Evolutionary conservation across 1,140 invertebrate genomes (phyloP), one percentile per base, ranked within the genome.

Genomic region (Copidosoma floridanum): DNA sequence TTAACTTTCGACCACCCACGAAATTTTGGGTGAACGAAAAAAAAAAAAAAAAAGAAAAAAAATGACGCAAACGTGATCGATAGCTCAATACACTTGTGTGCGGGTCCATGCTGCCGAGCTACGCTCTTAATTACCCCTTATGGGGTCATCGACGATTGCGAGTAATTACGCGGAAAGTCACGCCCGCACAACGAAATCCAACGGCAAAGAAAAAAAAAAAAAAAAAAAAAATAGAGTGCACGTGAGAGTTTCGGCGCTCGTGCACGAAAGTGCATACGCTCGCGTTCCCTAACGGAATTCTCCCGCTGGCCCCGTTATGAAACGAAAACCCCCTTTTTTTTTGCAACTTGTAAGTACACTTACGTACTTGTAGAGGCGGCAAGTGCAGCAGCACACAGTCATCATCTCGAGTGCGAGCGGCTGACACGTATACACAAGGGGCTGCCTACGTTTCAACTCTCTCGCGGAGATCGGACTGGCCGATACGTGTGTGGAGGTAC

Each of bases 321-420:
- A 10, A 23, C 44, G 44, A 46, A 46, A 46, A 46, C 10, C 44
- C 44, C n/a, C n/a, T n/a, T n/a, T n/a, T 46, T 46, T 46, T 46
- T 46, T 24, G 44, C 44, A 11, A 43, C 20, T 12, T 43, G n/a
- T n/a, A n/a, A 43, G 40, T 12, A 16, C 40, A 43, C 40, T 21
- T 4, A 6, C 5, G 21, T 16, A 12, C n/a, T 16, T 7, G n/a
- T 18, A 40, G n/a, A 40, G 18, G 41, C 18, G 2, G 43, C 16
- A n/a, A n/a, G 43, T 14, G 10, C 11, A n/a, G 20, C 21, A 46
- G 44, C 44, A n/a, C 44, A n/a, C 44, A 7, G 44, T 46, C 44
- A 16, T 8, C 44, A 20, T 3, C 20, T 43, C 44, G 26, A 46
- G 44, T 46, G 23, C 24, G 26, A 67, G 26, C n/a, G 47, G 26